phyloP scores from a whole-genome alignment of 2,797 vertebrate genomes.

The Orestias chungarensis region DNA sequence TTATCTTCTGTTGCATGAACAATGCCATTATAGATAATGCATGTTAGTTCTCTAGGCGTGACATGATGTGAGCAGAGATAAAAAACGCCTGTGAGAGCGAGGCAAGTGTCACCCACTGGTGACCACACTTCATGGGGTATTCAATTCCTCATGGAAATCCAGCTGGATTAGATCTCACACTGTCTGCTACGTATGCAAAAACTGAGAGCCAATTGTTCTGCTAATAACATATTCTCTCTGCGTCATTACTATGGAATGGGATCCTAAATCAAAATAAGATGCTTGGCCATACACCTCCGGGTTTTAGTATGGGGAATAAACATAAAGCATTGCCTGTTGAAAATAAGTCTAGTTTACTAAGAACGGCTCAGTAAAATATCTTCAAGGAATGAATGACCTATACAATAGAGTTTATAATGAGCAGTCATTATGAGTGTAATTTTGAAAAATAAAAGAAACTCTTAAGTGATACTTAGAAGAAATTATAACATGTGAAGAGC shows the following conservation, averaged over 20 bases:
- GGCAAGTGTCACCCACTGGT: constrained; percentile 39
- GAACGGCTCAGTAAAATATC: constrained; percentile 35
- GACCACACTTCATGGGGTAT: constrained; percentile 56
- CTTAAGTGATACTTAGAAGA: constrained; percentile 51
- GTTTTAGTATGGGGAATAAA: constrained; percentile 53
- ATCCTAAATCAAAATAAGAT: constrained; percentile 40
- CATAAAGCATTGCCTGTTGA: constrained; percentile 52
- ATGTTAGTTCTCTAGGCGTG: constrained; percentile 23
- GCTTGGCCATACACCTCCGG: constrained; percentile 16
- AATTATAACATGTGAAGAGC: constrained; percentile 56
- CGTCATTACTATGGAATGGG: constrained; percentile 40
- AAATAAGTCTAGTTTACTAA: constrained; percentile 58
- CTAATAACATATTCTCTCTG: constrained; percentile 56
- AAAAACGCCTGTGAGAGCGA: constrained; percentile 43
- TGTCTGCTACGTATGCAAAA: constrained; percentile 61
- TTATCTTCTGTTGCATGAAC: constrained; percentile 34
- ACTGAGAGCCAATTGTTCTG: constrained; percentile 55
- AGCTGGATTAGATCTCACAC: constrained; percentile 66
- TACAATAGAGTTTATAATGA: constrained; percentile 54
- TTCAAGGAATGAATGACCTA: constrained; percentile 45
- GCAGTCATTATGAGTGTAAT: constrained; percentile 52
- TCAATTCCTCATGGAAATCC: constrained; percentile 59
- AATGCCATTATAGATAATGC: constrained; percentile 50
- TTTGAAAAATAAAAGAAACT: constrained; percentile 34
- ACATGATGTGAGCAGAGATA: constrained; percentile 36